Percentiles rank a stretch among this genome's conserved stretches.
Evolutionary conservation across 2,113 vertebrate species (phyloP).

Genomic region (Microcebus murinus): DNA sequence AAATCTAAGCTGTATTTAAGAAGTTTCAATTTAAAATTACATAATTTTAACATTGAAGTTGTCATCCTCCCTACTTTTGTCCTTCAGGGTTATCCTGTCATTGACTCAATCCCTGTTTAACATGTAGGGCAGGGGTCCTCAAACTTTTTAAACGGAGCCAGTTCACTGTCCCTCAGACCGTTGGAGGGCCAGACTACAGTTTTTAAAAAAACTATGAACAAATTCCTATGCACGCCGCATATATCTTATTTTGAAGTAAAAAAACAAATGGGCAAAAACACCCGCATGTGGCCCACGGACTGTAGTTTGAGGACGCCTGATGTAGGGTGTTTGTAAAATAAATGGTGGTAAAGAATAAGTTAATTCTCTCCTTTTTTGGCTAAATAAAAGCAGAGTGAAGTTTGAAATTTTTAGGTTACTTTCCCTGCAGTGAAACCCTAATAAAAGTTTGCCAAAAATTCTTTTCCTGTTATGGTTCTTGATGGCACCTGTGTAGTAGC

Average conservation of each 20-base stretch:
- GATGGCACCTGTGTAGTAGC: neutral
- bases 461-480: neutral
- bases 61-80: neutral
- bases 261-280: too few species aligned
- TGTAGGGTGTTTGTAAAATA: neutral
- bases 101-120: neutral
- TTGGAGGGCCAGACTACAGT: too few species aligned
- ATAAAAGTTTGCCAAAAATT: conserved; percentile 4
- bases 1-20: neutral
- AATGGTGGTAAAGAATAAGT: neutral
- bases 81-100: neutral
- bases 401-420: conserved; percentile 5
- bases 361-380: neutral
- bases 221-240: too few species aligned
- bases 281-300: too few species aligned
- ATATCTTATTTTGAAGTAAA: too few species aligned
- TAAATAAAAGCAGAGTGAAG: neutral
- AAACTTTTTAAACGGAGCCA: too few species aligned
- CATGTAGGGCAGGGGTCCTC: neutral
- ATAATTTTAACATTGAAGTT: conserved; percentile 21
- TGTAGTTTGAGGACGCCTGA: too few species aligned
- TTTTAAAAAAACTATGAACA: too few species aligned
- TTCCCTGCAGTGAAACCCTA: neutral
- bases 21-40: conserved; percentile 8
- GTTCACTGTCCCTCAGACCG: too few species aligned